Percentiles rank a stretch among this genome's conserved stretches.
These are phyloP conservation scores for Datnioides undecimradiatus DNA, from an alignment of 2,113 vertebrate species.

Conservation along the genomic window DNA sequence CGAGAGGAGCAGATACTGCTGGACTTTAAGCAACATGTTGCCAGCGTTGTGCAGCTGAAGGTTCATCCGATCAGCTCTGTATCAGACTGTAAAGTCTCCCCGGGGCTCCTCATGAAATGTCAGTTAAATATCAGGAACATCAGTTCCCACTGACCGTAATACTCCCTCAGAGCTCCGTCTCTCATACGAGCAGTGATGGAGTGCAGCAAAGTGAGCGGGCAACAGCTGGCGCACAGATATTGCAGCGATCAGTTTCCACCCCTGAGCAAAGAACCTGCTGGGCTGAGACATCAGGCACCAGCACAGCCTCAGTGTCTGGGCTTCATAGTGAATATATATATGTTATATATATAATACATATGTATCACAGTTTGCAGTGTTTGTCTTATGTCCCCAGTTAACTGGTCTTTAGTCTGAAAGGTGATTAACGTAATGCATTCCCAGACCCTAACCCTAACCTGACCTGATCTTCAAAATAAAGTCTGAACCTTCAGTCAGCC, in stretches of 20 bases:
- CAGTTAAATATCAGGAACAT: conserved; percentile 58
- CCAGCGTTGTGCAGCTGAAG: conserved; percentile 3
- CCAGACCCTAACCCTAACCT: too few relatives aligned
- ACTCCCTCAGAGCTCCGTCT: conserved; percentile 26
- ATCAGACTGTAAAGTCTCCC: conserved; percentile 7
- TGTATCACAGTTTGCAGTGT: too few relatives aligned
- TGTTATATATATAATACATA: too few relatives aligned
- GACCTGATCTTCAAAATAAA: too few relatives aligned
- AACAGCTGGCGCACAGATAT: conserved; percentile 51
- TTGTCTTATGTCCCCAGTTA: too few relatives aligned
- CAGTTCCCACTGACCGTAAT: conserved; percentile 15
- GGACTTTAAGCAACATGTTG: conserved; percentile 4
- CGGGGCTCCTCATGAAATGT: conserved; percentile 44
- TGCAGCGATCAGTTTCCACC: conserved; percentile 41
- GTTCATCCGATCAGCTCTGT: conserved; percentile 5
- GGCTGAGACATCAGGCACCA: not conserved
- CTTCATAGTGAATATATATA: not conserved
- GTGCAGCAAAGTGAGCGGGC: conserved; percentile 33
- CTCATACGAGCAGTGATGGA: conserved; percentile 23
- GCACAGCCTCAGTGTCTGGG: not conserved
- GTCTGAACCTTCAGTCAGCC: too few relatives aligned
- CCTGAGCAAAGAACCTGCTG: conserved; percentile 8
- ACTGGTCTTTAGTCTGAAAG: too few relatives aligned
- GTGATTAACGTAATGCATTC: too few relatives aligned
- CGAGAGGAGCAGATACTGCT: not conserved